Evolutionary conservation across 2,888 invertebrate species (phyloP), one percentile per base, ranked within the genome.

Genomic region (Mesorhabditis spiculigera): DNA sequence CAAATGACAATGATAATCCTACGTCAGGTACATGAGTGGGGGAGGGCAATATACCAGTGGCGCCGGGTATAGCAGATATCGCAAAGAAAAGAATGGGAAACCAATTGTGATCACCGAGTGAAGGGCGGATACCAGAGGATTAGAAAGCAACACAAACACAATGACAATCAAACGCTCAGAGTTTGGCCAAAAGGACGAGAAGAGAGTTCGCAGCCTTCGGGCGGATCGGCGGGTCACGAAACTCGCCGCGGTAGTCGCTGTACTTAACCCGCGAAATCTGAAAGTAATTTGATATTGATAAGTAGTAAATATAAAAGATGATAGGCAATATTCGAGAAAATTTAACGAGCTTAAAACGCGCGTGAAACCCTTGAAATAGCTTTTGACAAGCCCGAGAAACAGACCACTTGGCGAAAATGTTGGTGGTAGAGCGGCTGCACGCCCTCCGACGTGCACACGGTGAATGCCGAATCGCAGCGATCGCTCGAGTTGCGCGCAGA

Each of bases 141-240:
- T 28, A 28, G 28, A 28, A 28, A 28, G 28, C 28, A 28, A 28
- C 28, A 28, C 28, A 28, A 28, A 28, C 28, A 28, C 28, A 28
- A n/a, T 50, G 58, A 50, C 58, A 50, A n/a, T 50, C n/a, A 50
- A 50, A 13, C n/a, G 58, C n/a, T 50, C 58, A 50, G 8, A 50
- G 58, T 10, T 50, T 50, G 58, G 58, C 58, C 58, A 50, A n/a
- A 50, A 50, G 58, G n/a, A 50, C 58, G n/a, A 13, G 58, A 10
- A 50, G n/a, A 10, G 58, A 50, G 8, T 10, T 50, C 10, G 58
- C 58, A 50, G 8, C n/a, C n/a, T 50, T 50, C n/a, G 58, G 58
- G 8, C n/a, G 58, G n/a, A 78, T 78, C 42, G 78, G 78, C 4
- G 78, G 78, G 13, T 71, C 63, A 3, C 69, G 70, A 63, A 75